phyloP scores from a whole-genome alignment of 2,113 vertebrate genomes.

The Brachyhypopomus gauderio region DNA sequence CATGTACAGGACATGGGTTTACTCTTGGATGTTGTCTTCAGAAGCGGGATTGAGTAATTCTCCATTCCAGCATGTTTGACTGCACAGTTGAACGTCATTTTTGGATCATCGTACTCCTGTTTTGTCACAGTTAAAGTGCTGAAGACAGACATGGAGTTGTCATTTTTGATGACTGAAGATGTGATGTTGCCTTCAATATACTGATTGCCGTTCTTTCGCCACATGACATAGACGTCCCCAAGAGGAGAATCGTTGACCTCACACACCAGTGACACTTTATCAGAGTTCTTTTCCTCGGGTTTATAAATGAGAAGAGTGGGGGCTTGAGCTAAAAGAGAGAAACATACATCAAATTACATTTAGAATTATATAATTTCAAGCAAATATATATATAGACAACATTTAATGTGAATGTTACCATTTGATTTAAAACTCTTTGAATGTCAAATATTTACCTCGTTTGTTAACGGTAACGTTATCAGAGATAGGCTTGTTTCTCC shows the following conservation, averaged over 20 bases:
- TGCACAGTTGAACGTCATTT: not conserved
- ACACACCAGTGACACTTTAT: not conserved
- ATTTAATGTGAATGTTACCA: not conserved
- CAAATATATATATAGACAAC: not conserved
- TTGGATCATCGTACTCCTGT: accelerated
- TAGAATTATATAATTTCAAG: no score
- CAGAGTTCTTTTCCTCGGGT: not conserved
- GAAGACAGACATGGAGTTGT: not conserved
- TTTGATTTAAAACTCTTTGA: not conserved
- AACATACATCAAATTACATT: no score
- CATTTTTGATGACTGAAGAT: not conserved
- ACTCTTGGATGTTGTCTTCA: not conserved
- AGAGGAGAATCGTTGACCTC: constrained; percentile 26
- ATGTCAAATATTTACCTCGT: not conserved
- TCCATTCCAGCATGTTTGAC: not conserved
- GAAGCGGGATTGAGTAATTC: accelerated
- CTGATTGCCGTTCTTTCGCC: not conserved
- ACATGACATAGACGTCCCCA: constrained; percentile 33
- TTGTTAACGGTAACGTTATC: not conserved
- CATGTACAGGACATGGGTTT: not conserved
- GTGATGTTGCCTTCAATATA: not conserved
- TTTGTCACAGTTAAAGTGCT: constrained; percentile 4
- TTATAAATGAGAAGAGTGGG: not conserved
- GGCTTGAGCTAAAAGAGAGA: not conserved
- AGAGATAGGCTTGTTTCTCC: not conserved